Percentiles rank a stretch among this genome's conserved stretches.
phyloP scores from a whole-genome alignment of 1,140 invertebrate genomes.

The Ostrea denselamellosa region DNA sequence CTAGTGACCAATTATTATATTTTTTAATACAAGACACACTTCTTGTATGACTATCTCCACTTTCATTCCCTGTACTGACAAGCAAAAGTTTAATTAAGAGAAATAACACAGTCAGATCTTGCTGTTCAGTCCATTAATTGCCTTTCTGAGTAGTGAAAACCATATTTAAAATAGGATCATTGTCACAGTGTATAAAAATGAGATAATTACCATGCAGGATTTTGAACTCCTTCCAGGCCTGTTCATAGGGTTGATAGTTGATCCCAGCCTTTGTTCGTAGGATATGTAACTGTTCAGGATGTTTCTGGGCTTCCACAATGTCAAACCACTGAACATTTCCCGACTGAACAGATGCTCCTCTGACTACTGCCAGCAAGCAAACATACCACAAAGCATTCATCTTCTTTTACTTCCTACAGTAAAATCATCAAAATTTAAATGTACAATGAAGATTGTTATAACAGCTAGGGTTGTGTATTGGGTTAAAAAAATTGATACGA shows the following conservation, averaged over 20 bases:
- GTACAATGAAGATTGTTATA: too few species aligned
- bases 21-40: too few species aligned
- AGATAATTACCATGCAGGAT: slow-evolving; percentile 52
- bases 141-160: too few species aligned
- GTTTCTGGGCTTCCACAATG: slow-evolving; percentile 43
- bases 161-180: too few species aligned
- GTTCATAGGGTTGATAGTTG: slow-evolving; percentile 57
- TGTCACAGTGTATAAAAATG: too few species aligned
- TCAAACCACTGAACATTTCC: slow-evolving; percentile 52
- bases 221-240: slow-evolving; percentile 61
- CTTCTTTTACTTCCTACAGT: neutral
- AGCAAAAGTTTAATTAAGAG: too few species aligned
- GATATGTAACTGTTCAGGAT: neutral
- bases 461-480: too few species aligned
- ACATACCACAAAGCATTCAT: slow-evolving; percentile 13
- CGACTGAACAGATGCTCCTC: slow-evolving; percentile 28
- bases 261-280: slow-evolving; percentile 14
- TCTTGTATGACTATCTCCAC: too few species aligned
- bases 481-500: too few species aligned
- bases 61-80: too few species aligned
- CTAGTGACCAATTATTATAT: neutral
- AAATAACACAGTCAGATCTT: too few species aligned
- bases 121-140: too few species aligned
- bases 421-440: neutral
- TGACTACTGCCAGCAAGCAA: slow-evolving; percentile 2